Percentiles rank a stretch among this genome's conserved stretches.
These are phyloP conservation scores for Tachina fera DNA, from an alignment of 2,888 invertebrate species.

Conservation along the genomic window DNA sequence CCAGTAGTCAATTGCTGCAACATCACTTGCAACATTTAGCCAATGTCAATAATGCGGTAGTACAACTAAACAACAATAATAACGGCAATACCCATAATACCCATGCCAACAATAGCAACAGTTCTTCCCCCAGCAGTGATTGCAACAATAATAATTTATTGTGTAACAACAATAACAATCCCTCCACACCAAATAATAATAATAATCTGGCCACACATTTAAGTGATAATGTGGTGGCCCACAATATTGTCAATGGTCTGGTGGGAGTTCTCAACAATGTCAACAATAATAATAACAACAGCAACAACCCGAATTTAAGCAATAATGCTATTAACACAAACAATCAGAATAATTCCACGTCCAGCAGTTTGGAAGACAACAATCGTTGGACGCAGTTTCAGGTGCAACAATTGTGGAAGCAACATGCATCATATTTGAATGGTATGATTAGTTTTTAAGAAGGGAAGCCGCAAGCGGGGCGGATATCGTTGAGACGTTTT, in stretches of 20 bases:
- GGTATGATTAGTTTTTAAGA: conserved; percentile 76
- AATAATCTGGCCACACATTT: conserved; percentile 74
- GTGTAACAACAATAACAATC: conserved; percentile 70
- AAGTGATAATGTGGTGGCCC: conserved; percentile 75
- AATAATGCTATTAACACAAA: conserved; percentile 67
- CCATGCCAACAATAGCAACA: conserved; percentile 72
- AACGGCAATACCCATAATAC: conserved; percentile 70
- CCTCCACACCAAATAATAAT: conserved; percentile 66
- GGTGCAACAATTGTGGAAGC: conserved; percentile 83
- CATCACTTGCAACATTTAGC: conserved; percentile 82
- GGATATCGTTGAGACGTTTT: background rate
- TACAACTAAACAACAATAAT: conserved; percentile 78
- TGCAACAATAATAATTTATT: conserved; percentile 53
- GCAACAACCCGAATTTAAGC: conserved; percentile 73
- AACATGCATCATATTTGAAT: conserved; percentile 83
- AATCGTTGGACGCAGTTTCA: conserved; percentile 83
- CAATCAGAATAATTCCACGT: conserved; percentile 52
- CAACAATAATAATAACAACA: conserved; percentile 69
- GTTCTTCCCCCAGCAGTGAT: conserved; percentile 76
- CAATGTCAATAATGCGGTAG: conserved; percentile 80
- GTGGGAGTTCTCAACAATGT: conserved; percentile 76
- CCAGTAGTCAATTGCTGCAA: conserved; percentile 82
- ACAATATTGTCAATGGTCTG: conserved; percentile 77
- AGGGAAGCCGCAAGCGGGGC: background rate
- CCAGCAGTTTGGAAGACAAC: conserved; percentile 65